These are phyloP conservation scores for Paragorgia papillata DNA, from an alignment of 92 coral and sea anemone genomes.

Conservation along the genomic window DNA sequence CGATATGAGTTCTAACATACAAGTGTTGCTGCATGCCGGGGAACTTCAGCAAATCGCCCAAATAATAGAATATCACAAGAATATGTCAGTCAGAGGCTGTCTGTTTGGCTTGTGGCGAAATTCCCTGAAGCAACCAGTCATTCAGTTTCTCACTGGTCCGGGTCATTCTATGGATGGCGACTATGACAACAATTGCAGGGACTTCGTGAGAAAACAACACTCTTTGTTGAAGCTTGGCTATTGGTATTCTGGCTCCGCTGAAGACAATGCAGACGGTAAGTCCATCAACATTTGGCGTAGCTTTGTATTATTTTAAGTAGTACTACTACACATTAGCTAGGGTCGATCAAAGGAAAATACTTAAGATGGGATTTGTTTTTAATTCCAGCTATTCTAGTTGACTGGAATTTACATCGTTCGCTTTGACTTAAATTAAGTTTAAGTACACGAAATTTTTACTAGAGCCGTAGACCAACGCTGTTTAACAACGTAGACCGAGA, in stretches of 20 bases:
- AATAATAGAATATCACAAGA: background rate
- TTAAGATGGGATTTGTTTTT: too few species aligned
- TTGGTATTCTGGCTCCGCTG: constrained; percentile 19
- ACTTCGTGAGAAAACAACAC: background rate
- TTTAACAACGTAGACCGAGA: too few species aligned
- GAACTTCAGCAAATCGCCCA: background rate
- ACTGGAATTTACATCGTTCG: too few species aligned
- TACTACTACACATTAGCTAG: too few species aligned
- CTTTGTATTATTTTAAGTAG: too few species aligned
- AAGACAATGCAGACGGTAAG: background rate
- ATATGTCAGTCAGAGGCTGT: constrained; percentile 12
- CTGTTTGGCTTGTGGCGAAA: constrained; percentile 42
- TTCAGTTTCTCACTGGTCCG: constrained; percentile 38
- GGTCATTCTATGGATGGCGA: background rate
- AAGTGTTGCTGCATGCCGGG: constrained; percentile 1
- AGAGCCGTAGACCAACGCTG: too few species aligned
- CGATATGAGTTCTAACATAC: constrained; percentile 22
- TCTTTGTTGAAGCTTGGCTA: constrained; percentile 28
- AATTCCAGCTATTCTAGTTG: too few species aligned
- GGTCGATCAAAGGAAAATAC: too few species aligned
- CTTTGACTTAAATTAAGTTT: too few species aligned
- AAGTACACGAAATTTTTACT: too few species aligned
- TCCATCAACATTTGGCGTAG: too few species aligned
- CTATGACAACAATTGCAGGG: background rate
- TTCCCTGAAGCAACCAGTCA: constrained; percentile 35